phyloP scores from a whole-genome alignment of 2,113 vertebrate genomes.

The Argyrosomus japonicus region DNA sequence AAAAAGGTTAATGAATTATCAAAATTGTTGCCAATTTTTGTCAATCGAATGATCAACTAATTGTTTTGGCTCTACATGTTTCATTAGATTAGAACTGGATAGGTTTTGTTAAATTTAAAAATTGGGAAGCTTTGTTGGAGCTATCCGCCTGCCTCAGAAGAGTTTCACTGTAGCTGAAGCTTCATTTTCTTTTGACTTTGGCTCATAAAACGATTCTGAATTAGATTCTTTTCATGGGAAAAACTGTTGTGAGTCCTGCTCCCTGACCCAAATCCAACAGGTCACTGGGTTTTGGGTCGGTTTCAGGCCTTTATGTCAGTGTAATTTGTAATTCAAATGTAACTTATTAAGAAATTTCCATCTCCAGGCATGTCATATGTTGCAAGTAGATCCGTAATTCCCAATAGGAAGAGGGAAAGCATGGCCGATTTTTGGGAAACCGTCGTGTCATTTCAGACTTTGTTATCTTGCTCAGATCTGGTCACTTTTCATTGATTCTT shows the following conservation, averaged over 20 bases:
- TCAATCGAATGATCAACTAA: neutral
- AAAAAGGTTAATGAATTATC: too few relatives aligned
- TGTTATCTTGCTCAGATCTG: too few relatives aligned
- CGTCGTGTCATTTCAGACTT: too few relatives aligned
- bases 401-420: neutral
- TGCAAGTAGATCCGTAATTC: neutral
- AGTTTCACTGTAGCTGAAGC: neutral
- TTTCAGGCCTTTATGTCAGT: neutral
- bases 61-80: neutral
- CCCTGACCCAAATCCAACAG: neutral
- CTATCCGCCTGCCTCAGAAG: neutral
- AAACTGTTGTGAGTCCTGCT: neutral
- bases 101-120: neutral
- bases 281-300: too few relatives aligned
- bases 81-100: neutral
- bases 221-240: neutral
- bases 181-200: neutral
- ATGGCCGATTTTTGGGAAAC: neutral
- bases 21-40: neutral
- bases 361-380: neutral
- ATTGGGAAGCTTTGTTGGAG: neutral
- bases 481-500: too few relatives aligned
- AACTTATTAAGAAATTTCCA: neutral
- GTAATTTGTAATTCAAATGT: neutral
- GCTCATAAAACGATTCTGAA: neutral